Conservation (phyloP, 1,140 invertebrate species). For the Eufriesea mexicana region DNA sequence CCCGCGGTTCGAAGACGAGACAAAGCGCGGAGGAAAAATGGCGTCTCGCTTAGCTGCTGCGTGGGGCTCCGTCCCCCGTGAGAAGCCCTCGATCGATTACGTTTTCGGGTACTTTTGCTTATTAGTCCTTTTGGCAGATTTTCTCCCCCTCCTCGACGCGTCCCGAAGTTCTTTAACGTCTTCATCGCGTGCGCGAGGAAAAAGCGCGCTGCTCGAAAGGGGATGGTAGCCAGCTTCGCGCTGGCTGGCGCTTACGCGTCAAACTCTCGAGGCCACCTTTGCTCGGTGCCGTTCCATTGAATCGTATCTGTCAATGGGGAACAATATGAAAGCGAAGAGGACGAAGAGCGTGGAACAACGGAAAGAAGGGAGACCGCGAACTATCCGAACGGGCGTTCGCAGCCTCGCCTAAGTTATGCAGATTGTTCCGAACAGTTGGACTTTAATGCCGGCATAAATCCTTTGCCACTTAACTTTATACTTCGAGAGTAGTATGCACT, state of each 20-base stretch:
- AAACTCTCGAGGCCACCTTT: conserved; percentile 54
- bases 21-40: neutral
- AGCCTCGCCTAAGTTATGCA: conserved; percentile 78
- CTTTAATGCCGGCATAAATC: conserved; percentile 80
- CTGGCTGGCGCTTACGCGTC: conserved; percentile 56
- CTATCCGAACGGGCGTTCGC: conserved; percentile 62
- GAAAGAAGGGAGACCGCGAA: conserved; percentile 43
- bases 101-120: no score
- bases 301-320: conserved; percentile 77
- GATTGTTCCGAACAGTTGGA: conserved; percentile 80
- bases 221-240: no score
- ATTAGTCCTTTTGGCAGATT: no score
- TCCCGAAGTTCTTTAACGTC: neutral
- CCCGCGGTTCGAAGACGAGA: neutral
- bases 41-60: no score
- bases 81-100: neutral
- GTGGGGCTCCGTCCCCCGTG: no score
- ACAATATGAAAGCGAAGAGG: conserved; percentile 69
- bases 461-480: conserved; percentile 81
- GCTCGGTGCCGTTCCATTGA: conserved; percentile 67
- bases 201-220: no score
- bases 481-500: conserved; percentile 65
- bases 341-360: neutral
- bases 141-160: neutral
- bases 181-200: neutral